These are phyloP conservation scores for Melanophora roralis DNA, from an alignment of 2,888 invertebrate species.

Conservation along the genomic window DNA sequence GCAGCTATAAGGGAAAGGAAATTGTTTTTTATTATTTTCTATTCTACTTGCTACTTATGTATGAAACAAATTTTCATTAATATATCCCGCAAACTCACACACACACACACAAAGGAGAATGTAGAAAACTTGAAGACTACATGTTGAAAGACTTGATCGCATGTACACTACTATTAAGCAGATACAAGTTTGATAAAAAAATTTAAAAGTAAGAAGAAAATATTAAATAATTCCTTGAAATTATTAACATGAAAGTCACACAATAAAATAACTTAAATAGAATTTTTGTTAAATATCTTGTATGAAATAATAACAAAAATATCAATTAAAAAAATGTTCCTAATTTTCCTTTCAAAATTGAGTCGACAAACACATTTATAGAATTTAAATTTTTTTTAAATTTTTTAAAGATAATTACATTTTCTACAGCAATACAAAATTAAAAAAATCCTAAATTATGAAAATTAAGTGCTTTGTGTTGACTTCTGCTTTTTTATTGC, in stretches of 20 bases:
- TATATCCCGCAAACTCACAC: neutral
- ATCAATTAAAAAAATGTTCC: neutral
- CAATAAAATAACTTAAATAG: neutral
- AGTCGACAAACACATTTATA: neutral
- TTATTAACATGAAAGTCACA: conserved; percentile 6
- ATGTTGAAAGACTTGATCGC: neutral
- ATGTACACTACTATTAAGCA: neutral
- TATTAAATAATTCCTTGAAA: neutral
- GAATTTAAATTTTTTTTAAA: no score
- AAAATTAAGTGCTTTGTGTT: no score
- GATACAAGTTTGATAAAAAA: conserved; percentile 12
- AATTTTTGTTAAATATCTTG: neutral
- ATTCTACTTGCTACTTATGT: neutral
- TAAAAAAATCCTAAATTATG: no score
- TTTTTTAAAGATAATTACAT: no score
- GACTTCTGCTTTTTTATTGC: no score
- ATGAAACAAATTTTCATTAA: conserved; percentile 6
- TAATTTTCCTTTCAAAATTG: neutral
- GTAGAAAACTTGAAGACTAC: neutral
- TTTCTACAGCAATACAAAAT: no score
- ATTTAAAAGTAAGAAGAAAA: neutral
- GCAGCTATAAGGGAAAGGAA: neutral
- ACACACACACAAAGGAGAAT: neutral
- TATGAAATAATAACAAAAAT: neutral
- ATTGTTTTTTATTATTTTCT: neutral